Conservation (phyloP, 2,113 vertebrate genomes). For the Eclectus roratus region DNA sequence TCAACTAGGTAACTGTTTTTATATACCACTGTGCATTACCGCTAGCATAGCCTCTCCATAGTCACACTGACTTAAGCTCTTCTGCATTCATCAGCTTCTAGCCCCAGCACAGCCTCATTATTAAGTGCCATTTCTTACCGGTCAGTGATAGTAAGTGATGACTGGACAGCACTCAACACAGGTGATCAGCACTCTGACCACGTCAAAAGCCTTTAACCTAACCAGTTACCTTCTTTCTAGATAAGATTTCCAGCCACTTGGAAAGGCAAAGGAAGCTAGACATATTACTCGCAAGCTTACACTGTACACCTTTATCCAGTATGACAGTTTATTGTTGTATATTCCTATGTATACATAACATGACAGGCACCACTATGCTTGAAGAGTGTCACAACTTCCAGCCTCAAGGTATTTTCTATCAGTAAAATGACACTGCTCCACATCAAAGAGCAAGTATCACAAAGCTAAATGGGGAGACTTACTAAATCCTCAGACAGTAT, state of each 20-base stretch:
- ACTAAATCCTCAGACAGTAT: background rate
- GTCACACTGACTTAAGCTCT: background rate
- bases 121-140: background rate
- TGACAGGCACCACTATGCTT: background rate
- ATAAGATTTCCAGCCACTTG: background rate
- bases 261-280: background rate
- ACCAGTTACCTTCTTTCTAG: background rate
- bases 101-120: background rate
- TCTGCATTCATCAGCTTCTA: rapidly evolving
- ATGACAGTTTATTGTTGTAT: background rate
- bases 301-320: background rate
- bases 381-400: background rate
- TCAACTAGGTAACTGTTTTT: background rate
- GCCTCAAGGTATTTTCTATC: background rate
- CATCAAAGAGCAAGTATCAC: background rate
- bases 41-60: background rate
- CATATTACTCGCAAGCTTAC: background rate
- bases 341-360: background rate
- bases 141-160: background rate
- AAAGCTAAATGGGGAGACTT: background rate
- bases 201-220: background rate
- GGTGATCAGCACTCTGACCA: background rate
- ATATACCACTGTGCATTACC: background rate
- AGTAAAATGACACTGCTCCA: background rate
- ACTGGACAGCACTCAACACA: background rate